Conservation (phyloP, 92 coral and sea anemone species). For the Palythoa heliodiscus region DNA sequence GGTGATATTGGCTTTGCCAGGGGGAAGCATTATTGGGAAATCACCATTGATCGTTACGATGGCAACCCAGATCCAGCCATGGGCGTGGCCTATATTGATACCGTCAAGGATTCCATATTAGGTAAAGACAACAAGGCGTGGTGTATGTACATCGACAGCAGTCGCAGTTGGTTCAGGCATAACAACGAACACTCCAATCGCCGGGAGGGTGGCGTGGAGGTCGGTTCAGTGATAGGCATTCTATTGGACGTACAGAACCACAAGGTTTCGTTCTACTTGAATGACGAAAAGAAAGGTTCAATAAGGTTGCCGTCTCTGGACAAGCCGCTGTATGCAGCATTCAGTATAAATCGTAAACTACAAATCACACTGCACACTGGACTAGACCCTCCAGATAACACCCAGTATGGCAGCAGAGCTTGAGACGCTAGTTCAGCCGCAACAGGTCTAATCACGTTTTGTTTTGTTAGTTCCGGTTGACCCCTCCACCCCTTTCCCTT, state of each 20-base stretch:
- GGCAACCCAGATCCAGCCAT: slow-evolving; percentile 99
- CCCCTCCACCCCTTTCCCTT: no score
- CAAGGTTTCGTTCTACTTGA: slow-evolving; percentile 87
- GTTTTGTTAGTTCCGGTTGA: no score
- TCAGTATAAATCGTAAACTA: slow-evolving; percentile 92
- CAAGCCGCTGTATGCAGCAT: slow-evolving; percentile 89
- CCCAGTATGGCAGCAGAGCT: slow-evolving; percentile 33
- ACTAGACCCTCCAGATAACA: slow-evolving; percentile 82
- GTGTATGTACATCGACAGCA: slow-evolving; percentile 98
- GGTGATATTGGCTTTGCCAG: slow-evolving; percentile 95
- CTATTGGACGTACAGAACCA: slow-evolving; percentile 69
- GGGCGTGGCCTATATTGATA: slow-evolving; percentile 91
- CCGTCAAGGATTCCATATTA: slow-evolving; percentile 90
- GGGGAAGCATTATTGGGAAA: slow-evolving; percentile 97
- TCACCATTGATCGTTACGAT: slow-evolving; percentile 92
- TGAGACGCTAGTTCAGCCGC: background rate
- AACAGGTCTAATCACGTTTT: no score
- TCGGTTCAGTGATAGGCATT: slow-evolving; percentile 91
- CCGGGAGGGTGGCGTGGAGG: slow-evolving; percentile 93
- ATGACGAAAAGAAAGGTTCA: slow-evolving; percentile 90
- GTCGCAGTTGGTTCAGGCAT: slow-evolving; percentile 99
- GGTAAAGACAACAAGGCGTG: slow-evolving; percentile 95
- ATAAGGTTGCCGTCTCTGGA: slow-evolving; percentile 74
- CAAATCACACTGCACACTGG: slow-evolving; percentile 93
- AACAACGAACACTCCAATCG: slow-evolving; percentile 97